Percentiles rank a stretch among this genome's conserved stretches.
These are phyloP conservation scores for Phenganax marumi DNA, from an alignment of 92 coral and sea anemone species.

Conservation along the genomic window DNA sequence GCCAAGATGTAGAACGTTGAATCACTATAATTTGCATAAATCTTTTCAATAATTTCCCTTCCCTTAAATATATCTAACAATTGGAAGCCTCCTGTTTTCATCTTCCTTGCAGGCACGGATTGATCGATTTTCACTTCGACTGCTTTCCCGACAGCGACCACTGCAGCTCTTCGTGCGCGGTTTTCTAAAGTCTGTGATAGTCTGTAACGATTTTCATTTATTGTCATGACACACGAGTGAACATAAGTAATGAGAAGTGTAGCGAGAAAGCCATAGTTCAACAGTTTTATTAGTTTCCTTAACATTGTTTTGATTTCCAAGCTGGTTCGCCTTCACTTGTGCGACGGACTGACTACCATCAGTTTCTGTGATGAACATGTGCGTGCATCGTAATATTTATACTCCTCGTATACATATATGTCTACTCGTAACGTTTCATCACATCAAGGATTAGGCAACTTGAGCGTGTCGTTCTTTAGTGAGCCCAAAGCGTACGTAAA, in stretches of 20 bases:
- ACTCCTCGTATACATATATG: constrained; percentile 15
- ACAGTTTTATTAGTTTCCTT: constrained; percentile 1
- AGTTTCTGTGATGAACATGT: not conserved
- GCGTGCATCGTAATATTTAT: not conserved
- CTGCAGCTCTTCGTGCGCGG: constrained; percentile 71
- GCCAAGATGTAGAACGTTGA: constrained; percentile 72
- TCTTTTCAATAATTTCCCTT: constrained; percentile 65
- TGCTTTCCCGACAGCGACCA: constrained; percentile 86
- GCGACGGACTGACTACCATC: not conserved
- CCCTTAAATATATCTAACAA: constrained; percentile 77
- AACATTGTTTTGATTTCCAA: constrained; percentile 29
- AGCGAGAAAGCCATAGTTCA: constrained; percentile 7
- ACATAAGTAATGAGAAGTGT: not conserved
- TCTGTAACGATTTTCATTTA: constrained; percentile 77
- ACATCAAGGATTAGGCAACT: constrained; percentile 41
- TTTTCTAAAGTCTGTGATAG: constrained; percentile 54
- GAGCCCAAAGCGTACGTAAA: constrained; percentile 37
- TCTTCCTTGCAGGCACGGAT: not conserved
- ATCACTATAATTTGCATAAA: constrained; percentile 61
- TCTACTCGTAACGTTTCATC: constrained; percentile 28
- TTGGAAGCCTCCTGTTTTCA: constrained; percentile 80
- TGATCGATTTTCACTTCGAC: constrained; percentile 56
- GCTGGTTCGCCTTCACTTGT: not conserved
- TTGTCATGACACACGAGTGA: constrained; percentile 35
- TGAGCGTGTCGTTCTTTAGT: constrained; percentile 37